These are phyloP conservation scores for Meriones psammophilus DNA, from an alignment of 2,797 vertebrate genomes.

Conservation along the genomic window DNA sequence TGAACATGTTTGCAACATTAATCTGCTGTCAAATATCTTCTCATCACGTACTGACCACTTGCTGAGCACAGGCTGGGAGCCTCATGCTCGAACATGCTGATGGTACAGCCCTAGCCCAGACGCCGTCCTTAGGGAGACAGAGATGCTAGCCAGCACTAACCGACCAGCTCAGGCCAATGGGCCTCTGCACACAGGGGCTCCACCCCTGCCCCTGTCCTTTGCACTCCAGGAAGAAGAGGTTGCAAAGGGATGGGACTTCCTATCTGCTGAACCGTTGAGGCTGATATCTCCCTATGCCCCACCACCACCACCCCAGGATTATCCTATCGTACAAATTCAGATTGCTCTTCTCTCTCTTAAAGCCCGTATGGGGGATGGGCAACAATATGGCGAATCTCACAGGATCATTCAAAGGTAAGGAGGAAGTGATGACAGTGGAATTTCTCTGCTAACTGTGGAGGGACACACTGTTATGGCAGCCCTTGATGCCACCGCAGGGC, in stretches of 20 bases:
- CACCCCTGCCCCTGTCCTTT: not conserved
- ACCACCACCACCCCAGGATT: too few species aligned
- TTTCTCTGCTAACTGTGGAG: not conserved
- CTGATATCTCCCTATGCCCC: not conserved
- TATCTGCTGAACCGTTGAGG: not conserved
- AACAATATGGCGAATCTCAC: not conserved
- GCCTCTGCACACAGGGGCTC: accelerated
- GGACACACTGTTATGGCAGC: not conserved
- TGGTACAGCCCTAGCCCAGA: not conserved
- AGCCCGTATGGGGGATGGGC: not conserved
- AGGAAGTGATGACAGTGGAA: not conserved
- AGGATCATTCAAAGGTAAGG: not conserved
- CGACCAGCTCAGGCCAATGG: accelerated
- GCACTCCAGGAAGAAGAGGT: not conserved
- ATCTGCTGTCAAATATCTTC: not conserved
- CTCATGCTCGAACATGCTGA: not conserved
- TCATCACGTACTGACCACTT: not conserved
- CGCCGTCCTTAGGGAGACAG: not conserved
- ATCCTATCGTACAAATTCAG: not conserved
- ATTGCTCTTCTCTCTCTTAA: not conserved
- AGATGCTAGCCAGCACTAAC: not conserved
- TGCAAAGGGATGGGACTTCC: accelerated
- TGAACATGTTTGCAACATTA: not conserved
- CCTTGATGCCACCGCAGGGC: too few species aligned
- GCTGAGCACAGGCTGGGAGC: not conserved